Evolutionary conservation across 2,797 vertebrate genomes (phyloP).

Genomic region (Glossophaga mutica): DNA sequence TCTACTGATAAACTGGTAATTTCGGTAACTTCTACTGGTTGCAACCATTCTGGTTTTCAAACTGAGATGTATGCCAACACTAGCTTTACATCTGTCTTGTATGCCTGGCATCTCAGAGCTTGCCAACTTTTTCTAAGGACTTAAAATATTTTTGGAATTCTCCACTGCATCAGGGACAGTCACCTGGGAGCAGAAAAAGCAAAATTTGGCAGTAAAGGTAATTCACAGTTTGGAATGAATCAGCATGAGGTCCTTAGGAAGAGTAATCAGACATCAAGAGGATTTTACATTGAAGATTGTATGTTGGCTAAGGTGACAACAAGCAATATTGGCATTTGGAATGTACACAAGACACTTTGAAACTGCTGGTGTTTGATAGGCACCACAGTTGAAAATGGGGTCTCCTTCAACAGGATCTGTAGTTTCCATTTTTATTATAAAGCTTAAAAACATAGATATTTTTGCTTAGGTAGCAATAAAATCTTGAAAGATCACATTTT

Average conservation of each 20-base stretch:
- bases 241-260: conserved; percentile 80
- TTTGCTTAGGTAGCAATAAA: not conserved
- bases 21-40: not conserved
- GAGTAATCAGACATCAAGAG: conserved; percentile 82
- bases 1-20: not conserved
- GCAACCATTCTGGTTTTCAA: conserved; percentile 45
- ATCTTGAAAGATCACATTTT: not conserved
- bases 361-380: conserved; percentile 64
- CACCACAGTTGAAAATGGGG: conserved; percentile 6
- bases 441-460: conserved; percentile 40
- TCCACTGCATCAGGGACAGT: conserved; percentile 74
- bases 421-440: conserved; percentile 57
- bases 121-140: conserved; percentile 71
- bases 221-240: conserved; percentile 81
- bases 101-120: conserved; percentile 50
- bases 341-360: conserved; percentile 66
- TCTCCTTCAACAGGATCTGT: conserved; percentile 7
- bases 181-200: conserved; percentile 80
- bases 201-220: conserved; percentile 84
- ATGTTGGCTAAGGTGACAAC: conserved; percentile 80
- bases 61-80: conserved; percentile 23
- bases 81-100: conserved; percentile 64
- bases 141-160: conserved; percentile 79
- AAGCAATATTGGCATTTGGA: conserved; percentile 77
- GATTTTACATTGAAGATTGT: conserved; percentile 77